Evolutionary conservation across 2,113 vertebrate species (phyloP).

Genomic region (Thermophis baileyi): DNA sequence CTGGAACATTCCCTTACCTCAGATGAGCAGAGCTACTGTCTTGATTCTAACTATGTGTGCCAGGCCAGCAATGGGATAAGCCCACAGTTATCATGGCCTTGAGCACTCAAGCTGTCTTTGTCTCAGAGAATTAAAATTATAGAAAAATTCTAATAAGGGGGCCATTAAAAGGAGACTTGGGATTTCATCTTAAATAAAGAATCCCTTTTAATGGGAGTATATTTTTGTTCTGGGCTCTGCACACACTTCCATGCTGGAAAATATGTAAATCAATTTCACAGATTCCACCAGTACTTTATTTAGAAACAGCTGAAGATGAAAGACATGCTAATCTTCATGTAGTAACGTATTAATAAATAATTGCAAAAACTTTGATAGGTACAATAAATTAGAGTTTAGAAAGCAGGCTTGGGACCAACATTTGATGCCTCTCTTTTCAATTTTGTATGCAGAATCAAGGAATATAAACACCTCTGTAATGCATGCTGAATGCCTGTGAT

Average conservation of each 20-base stretch:
- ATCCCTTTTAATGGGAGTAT: background rate
- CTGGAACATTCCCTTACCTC: background rate
- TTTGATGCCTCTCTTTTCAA: background rate
- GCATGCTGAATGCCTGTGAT: background rate
- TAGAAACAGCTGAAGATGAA: background rate
- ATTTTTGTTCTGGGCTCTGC: background rate
- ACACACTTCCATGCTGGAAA: background rate
- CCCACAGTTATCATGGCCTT: background rate
- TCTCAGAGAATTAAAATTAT: background rate
- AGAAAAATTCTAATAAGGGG: background rate
- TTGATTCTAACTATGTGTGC: background rate
- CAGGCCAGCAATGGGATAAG: background rate
- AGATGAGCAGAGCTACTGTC: background rate
- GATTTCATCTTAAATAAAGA: background rate
- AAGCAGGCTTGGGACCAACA: background rate
- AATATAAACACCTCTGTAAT: background rate
- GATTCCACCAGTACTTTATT: background rate
- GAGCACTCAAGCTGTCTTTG: background rate
- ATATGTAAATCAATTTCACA: background rate
- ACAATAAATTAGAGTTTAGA: background rate
- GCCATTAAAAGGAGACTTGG: background rate
- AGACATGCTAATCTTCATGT: background rate
- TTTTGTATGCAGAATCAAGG: rapidly evolving
- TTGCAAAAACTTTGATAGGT: background rate
- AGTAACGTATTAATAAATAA: background rate